Percentiles rank a stretch among this genome's conserved stretches.
Evolutionary conservation across 2,888 invertebrate genomes (phyloP).

Genomic region (Meiosimyza platycephala): DNA sequence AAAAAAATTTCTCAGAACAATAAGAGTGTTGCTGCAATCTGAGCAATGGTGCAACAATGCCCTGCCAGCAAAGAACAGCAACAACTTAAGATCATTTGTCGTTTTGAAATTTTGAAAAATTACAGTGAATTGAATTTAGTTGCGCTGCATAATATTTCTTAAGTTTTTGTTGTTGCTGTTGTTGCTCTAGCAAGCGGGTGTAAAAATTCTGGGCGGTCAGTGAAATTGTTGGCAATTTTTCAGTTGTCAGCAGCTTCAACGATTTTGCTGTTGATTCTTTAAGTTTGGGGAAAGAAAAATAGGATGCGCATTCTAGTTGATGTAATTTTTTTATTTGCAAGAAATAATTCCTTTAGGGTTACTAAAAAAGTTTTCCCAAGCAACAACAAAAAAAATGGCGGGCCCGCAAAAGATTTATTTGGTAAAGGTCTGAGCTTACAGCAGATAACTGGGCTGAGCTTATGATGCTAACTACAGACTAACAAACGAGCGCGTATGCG

Average conservation of each 20-base stretch:
- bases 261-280: no score
- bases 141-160: background rate
- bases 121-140: conserved; percentile 60
- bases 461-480: no score
- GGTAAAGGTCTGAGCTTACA: no score
- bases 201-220: conserved; percentile 34
- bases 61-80: conserved; percentile 4
- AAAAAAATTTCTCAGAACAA: conserved; percentile 31
- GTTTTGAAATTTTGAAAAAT: conserved; percentile 57
- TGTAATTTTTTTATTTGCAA: no score
- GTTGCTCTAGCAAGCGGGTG: background rate
- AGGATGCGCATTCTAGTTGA: no score
- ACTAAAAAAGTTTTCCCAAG: no score
- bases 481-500: no score
- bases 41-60: conserved; percentile 11
- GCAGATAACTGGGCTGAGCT: no score
- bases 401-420: no score
- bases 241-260: conserved; percentile 21
- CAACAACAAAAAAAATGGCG: no score
- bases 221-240: conserved; percentile 33
- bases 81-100: conserved; percentile 25
- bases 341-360: no score
- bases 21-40: conserved; percentile 10
- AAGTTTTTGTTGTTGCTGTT: background rate
- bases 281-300: no score